Base-by-base conservation (phyloP, 1,140 invertebrate genomes). In the Drosophila equinoxialis region DNA sequence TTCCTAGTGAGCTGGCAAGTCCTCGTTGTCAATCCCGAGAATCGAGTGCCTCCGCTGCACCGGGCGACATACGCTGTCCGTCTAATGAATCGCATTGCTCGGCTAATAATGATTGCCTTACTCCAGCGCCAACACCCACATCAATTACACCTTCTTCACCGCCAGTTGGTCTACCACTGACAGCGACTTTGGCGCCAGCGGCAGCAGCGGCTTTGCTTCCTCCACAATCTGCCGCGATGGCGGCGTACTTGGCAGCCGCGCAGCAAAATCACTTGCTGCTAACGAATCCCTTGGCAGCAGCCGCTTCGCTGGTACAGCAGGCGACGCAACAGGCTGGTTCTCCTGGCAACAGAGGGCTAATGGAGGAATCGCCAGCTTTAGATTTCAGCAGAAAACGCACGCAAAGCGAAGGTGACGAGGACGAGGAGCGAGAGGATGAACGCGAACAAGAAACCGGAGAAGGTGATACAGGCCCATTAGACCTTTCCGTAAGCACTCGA, bases 21-120 rank as follows among this genome's bases (percentile, higher is more conserved):
- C 96, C 96, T 64, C 94, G 96, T 85, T 96, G 96, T 93, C 94
- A 96, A 68, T 96, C 96, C 62, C 94, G 96, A 77, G 96, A 97
- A 86, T 97, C 96, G 58, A 91, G 75, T 37, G 94, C 95, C 63
- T 94, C 94, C 37, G 75, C 94, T 60, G 66, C 68, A 3, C 74
- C 79, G 0, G 74, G 69, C 6, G 90, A 90, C 17, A 94, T 93
- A 51, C 93, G 95, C 42, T 95, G 95, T 89, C 94, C 94, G 37
- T 95, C 95, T 33, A 94, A 94, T 77, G 95, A 95, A 82, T 95
- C 95, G 6, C 93, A 94, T 74, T 95, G 95, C 92, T 94, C 96
- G 71, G 94, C 95, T 85, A 87, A 94, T 84, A 87, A 94, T 81
- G 93, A 94, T 81, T 92, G 93, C 71, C 75, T 93, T 91, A 94